These are phyloP conservation scores for Pseudolycoriella hygida DNA, from an alignment of 2,888 invertebrate genomes.

Conservation along the genomic window DNA sequence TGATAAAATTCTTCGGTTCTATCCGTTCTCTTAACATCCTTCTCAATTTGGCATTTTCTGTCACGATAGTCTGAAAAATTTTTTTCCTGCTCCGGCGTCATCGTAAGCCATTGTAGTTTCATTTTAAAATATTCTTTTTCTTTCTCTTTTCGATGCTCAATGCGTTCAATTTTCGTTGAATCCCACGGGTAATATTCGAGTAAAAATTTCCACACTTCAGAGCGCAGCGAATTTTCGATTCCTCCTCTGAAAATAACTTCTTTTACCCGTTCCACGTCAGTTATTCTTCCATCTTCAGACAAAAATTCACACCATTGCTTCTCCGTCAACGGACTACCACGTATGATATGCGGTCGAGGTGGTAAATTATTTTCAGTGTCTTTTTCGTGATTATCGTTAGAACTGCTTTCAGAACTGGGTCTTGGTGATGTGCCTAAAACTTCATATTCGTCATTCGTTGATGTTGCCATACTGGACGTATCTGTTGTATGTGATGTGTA, in stretches of 20 bases:
- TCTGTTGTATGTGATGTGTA: neutral
- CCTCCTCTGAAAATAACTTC: conserved; percentile 86
- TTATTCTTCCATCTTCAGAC: conserved; percentile 63
- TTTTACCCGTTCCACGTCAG: conserved; percentile 58
- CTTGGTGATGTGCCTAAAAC: conserved; percentile 33
- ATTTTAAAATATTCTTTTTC: conserved; percentile 80
- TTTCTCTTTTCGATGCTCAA: conserved; percentile 48
- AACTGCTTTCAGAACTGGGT: neutral
- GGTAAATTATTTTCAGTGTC: conserved; percentile 3
- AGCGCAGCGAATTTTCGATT: conserved; percentile 47
- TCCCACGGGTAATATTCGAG: conserved; percentile 78
- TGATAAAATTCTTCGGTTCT: conserved; percentile 63
- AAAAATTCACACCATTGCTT: conserved; percentile 71
- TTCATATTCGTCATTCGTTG: conserved; percentile 19
- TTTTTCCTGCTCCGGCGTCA: conserved; percentile 71
- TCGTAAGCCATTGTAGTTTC: conserved; percentile 93
- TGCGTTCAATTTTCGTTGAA: conserved; percentile 53
- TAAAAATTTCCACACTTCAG: conserved; percentile 87
- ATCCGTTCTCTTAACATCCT: conserved; percentile 94
- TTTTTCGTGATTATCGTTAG: neutral
- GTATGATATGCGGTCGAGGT: neutral
- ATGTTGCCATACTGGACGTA: conserved; percentile 14
- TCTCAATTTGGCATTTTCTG: conserved; percentile 85
- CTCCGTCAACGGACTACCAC: conserved; percentile 48
- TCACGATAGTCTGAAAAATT: conserved; percentile 79